These are phyloP conservation scores for Hystrix brachyura DNA, from an alignment of 2,113 vertebrate genomes.

Conservation along the genomic window DNA sequence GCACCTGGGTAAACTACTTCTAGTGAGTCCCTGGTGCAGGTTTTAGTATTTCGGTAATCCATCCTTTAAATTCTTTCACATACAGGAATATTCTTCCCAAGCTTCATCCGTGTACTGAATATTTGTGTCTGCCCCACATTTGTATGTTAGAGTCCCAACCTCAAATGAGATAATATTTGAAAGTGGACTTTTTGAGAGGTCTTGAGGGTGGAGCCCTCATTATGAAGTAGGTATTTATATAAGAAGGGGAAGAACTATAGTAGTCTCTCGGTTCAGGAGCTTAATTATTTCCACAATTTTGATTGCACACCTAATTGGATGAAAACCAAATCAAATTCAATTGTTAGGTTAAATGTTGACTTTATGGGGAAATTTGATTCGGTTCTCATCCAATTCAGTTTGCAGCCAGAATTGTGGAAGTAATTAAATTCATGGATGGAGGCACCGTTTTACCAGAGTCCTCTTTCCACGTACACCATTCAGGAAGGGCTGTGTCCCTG, in stretches of 20 bases:
- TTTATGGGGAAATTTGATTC: too few relatives aligned
- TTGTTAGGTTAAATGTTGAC: too few relatives aligned
- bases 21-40: not conserved
- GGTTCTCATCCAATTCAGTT: too few relatives aligned
- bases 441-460: not conserved
- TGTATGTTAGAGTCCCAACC: not conserved
- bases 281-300: too few relatives aligned
- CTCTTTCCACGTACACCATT: not conserved
- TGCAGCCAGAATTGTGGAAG: too few relatives aligned
- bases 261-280: too few relatives aligned
- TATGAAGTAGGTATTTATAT: not conserved
- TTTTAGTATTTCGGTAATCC: not conserved
- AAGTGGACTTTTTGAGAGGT: not conserved
- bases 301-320: too few relatives aligned
- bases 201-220: not conserved
- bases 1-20: not conserved
- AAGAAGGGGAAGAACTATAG: not conserved
- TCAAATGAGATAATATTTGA: not conserved
- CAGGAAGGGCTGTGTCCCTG: not conserved
- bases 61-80: not conserved
- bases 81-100: not conserved
- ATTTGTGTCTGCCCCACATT: not conserved
- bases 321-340: too few relatives aligned
- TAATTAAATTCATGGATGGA: too few relatives aligned
- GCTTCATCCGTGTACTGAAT: not conserved